A percentile compares a stretch with the other conserved stretches of the same genome.
phyloP scores from a whole-genome alignment of 2,888 invertebrate species.

The Tuberolachnus salignus region DNA sequence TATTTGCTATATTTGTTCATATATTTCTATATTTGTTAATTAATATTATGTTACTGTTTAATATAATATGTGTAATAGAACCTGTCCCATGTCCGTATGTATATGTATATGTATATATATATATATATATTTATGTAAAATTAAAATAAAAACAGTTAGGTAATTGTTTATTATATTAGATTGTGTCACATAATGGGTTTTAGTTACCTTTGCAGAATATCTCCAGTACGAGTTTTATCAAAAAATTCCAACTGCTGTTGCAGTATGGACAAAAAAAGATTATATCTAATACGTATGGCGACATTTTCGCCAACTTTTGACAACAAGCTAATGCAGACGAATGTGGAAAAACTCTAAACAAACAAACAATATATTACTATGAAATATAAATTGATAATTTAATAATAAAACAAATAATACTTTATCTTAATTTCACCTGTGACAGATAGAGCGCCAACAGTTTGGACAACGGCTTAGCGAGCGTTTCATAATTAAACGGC shows the following conservation, averaged over 20 bases:
- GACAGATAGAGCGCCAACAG: constrained; percentile 73
- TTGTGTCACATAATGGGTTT: too few relatives aligned
- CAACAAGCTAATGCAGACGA: constrained; percentile 84
- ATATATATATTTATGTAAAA: too few relatives aligned
- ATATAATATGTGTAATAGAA: too few relatives aligned
- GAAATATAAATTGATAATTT: too few relatives aligned
- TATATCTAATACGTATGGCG: constrained; percentile 79
- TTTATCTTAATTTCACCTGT: constrained; percentile 68
- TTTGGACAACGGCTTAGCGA: constrained; percentile 72
- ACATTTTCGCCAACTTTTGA: constrained; percentile 88
- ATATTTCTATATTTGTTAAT: too few relatives aligned
- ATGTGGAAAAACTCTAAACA: constrained; percentile 82
- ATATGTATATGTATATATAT: too few relatives aligned
- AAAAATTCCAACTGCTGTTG: constrained; percentile 90
- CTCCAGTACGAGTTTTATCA: constrained; percentile 88
- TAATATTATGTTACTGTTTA: too few relatives aligned
- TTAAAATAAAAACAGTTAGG: neutral
- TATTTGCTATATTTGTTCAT: too few relatives aligned
- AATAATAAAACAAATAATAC: neutral
- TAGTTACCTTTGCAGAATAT: constrained; percentile 81
- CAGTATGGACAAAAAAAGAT: constrained; percentile 82
- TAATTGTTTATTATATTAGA: neutral
- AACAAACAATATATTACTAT: neutral
- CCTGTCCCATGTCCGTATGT: too few relatives aligned
- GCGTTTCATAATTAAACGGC: constrained; percentile 65